A percentile compares a stretch with the other conserved stretches of the same genome.
phyloP scores from a whole-genome alignment of 2,797 vertebrate species.

The Xiphophorus birchmanni region DNA sequence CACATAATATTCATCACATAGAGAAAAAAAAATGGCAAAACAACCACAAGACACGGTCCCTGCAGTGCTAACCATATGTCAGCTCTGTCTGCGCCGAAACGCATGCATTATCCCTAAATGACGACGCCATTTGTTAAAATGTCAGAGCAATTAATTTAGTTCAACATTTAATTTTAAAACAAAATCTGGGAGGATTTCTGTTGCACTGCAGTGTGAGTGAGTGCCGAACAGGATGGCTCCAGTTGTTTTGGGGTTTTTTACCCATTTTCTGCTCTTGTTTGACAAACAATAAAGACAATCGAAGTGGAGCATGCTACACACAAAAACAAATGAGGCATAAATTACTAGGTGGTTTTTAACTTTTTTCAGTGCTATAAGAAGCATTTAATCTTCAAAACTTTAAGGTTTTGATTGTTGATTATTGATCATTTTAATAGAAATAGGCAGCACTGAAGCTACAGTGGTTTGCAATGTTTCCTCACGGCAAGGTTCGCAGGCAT shows the following conservation, averaged over 20 bases:
- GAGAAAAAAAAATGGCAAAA: conserved; percentile 50
- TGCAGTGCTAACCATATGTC: conserved; percentile 57
- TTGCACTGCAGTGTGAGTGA: not conserved
- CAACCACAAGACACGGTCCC: conserved; percentile 34
- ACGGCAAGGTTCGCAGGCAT: not conserved
- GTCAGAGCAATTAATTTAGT: conserved; percentile 16
- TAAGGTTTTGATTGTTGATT: not conserved
- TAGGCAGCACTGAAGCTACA: not conserved
- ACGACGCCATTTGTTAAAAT: conserved; percentile 32
- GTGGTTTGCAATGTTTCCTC: not conserved
- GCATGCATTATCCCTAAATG: conserved; percentile 28
- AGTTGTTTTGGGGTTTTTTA: not conserved
- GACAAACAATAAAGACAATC: not conserved
- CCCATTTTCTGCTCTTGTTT: not conserved
- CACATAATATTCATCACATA: conserved; percentile 50
- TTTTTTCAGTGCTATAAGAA: not conserved
- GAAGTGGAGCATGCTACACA: not conserved
- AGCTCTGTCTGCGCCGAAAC: conserved; percentile 26
- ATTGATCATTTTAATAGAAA: not conserved
- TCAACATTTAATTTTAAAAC: conserved; percentile 26
- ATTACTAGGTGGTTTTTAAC: not conserved
- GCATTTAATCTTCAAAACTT: not conserved
- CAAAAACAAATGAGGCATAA: not conserved
- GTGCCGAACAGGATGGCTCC: not conserved
- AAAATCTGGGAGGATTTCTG: not conserved